Evolutionary conservation across 2,797 vertebrate genomes (phyloP).

Genomic region (Sebastes vulpes): DNA sequence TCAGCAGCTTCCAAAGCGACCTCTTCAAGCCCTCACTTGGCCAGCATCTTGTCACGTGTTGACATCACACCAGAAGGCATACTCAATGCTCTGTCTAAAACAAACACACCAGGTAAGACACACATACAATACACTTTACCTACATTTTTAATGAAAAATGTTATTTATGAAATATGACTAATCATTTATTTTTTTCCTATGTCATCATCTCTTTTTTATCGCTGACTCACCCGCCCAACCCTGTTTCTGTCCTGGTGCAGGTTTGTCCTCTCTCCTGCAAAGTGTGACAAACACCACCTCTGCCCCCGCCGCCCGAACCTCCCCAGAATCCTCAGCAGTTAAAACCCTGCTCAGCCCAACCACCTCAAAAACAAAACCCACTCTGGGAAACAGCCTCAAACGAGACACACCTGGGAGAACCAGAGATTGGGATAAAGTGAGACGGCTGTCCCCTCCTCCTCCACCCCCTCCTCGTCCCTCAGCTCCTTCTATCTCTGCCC

Average conservation of each 20-base stretch:
- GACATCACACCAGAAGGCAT: conserved; percentile 97
- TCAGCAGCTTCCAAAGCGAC: conserved; percentile 86
- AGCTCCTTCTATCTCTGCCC: conserved; percentile 72
- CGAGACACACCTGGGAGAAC: conserved; percentile 63
- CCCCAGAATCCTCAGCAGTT: conserved; percentile 82
- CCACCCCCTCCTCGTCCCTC: conserved; percentile 58
- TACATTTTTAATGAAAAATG: neutral
- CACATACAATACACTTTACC: accelerated
- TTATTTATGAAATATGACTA: neutral
- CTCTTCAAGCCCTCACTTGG: conserved; percentile 88
- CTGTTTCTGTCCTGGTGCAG: conserved; percentile 76
- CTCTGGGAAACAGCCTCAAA: conserved; percentile 70
- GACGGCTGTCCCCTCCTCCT: conserved; percentile 69
- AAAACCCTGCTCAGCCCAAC: conserved; percentile 86
- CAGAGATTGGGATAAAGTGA: conserved; percentile 75
- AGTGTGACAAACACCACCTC: conserved; percentile 88
- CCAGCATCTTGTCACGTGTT: conserved; percentile 96
- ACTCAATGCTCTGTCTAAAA: conserved; percentile 91
- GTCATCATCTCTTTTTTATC: neutral
- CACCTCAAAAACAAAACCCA: conserved; percentile 77
- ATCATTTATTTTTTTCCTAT: neutral
- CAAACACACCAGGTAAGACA: conserved; percentile 89
- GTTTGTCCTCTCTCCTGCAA: conserved; percentile 94
- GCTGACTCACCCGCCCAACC: neutral
- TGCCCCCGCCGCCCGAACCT: conserved; percentile 70